Evolutionary conservation across 37 sponge, comb jelly and placozoan species (phyloP).

Genomic region (Amphimedon queenslandica): DNA sequence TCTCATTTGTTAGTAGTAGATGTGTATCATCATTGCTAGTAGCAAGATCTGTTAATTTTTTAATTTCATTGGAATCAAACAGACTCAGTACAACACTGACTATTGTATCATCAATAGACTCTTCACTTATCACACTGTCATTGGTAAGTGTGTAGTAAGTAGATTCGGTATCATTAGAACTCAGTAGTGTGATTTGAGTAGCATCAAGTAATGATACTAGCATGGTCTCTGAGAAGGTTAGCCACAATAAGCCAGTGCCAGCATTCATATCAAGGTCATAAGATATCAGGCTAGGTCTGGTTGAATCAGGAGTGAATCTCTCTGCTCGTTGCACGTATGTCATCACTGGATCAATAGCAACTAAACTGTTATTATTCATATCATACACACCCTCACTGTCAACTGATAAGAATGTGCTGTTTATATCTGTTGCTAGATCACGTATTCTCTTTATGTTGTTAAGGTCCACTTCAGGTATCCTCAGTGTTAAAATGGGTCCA

Average conservation of each 20-base stretch:
- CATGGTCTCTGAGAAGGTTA: conserved; percentile 81
- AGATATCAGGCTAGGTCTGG: conserved; percentile 45
- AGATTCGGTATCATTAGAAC: background rate
- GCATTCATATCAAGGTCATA: conserved; percentile 73
- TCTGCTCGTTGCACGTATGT: conserved; percentile 17
- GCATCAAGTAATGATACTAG: conserved; percentile 32
- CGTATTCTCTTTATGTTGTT: conserved; percentile 80
- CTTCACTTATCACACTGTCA: conserved; percentile 20
- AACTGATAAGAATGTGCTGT: conserved; percentile 56
- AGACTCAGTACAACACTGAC: conserved; percentile 53
- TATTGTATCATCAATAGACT: conserved; percentile 59
- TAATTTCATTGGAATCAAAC: conserved; percentile 73
- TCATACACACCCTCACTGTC: conserved; percentile 36
- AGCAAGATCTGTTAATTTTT: conserved; percentile 65
- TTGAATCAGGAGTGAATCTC: conserved; percentile 58
- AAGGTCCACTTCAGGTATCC: conserved; percentile 35
- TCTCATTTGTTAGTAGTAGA: conserved; percentile 34
- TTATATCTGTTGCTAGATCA: conserved; percentile 45
- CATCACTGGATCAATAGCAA: conserved; percentile 35
- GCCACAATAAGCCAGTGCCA: conserved; percentile 44
- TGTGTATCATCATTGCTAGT: conserved; percentile 62
- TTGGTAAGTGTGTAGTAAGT: conserved; percentile 40
- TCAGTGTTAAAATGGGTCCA: conserved; percentile 46
- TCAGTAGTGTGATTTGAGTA: conserved; percentile 35
- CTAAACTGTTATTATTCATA: conserved; percentile 65